These are phyloP conservation scores for Phenganax marumi DNA, from an alignment of 92 coral and sea anemone genomes.

Conservation along the genomic window DNA sequence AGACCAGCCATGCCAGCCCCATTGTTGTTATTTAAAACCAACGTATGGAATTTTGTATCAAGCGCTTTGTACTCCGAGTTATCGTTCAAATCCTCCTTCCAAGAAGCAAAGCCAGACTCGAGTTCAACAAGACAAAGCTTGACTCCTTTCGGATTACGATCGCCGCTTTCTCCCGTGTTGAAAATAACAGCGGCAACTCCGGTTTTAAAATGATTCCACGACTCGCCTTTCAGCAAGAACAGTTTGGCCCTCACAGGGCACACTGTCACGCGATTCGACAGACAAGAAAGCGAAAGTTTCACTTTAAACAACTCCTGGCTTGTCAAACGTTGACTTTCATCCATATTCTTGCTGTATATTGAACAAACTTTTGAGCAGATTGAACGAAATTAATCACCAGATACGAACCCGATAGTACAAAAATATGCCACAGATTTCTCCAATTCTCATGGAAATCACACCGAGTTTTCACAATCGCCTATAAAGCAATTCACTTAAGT, in stretches of 20 bases:
- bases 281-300: conserved; percentile 81
- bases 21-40: conserved; percentile 71
- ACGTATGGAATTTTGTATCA: conserved; percentile 83
- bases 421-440: too few species aligned
- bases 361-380: too few species aligned
- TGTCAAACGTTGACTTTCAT: conserved; percentile 60
- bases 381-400: too few species aligned
- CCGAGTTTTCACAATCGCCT: too few species aligned
- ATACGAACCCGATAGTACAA: too few species aligned
- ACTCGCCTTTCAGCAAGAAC: conserved; percentile 66
- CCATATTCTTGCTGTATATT: background rate
- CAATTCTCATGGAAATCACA: too few species aligned
- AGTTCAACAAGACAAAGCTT: conserved; percentile 77
- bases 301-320: conserved; percentile 92
- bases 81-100: conserved; percentile 79
- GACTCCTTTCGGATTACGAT: conserved; percentile 87
- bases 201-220: conserved; percentile 78
- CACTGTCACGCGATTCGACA: conserved; percentile 94
- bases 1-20: conserved; percentile 90
- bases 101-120: conserved; percentile 85
- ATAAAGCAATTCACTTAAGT: too few species aligned
- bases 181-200: conserved; percentile 91
- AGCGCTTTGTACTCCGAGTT: conserved; percentile 86
- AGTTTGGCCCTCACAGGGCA: conserved; percentile 80
- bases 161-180: conserved; percentile 84